Percentiles rank a stretch among this genome's conserved stretches.
Conservation (phyloP, 2,113 vertebrate genomes). For the Gobio gobio region DNA sequence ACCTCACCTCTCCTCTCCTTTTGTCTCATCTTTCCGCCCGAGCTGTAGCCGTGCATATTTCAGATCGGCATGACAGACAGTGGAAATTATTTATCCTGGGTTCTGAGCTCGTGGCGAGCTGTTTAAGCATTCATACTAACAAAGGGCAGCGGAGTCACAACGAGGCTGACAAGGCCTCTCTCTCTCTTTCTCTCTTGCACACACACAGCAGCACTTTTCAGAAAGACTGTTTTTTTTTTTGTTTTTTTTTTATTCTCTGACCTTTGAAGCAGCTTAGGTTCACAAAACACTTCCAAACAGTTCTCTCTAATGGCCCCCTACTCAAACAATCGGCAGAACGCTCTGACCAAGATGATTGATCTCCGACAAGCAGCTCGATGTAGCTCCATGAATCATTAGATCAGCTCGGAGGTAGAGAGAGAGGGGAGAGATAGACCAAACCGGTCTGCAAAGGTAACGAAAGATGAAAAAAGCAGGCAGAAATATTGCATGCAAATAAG, state of each 20-base stretch:
- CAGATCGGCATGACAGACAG: slow-evolving; percentile 77
- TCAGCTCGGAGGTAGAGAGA: slow-evolving; percentile 69
- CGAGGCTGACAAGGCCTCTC: slow-evolving; percentile 75
- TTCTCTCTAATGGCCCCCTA: slow-evolving; percentile 81
- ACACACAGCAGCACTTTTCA: slow-evolving; percentile 60
- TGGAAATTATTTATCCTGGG: slow-evolving; percentile 81
- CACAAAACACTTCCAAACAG: slow-evolving; percentile 82
- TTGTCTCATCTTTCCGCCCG: slow-evolving; percentile 60
- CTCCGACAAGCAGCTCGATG: slow-evolving; percentile 80
- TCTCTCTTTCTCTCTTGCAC: slow-evolving; percentile 8
- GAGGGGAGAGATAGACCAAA: slow-evolving; percentile 39
- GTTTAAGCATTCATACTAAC: slow-evolving; percentile 82
- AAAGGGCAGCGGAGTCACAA: slow-evolving; percentile 79
- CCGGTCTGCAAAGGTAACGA: slow-evolving; percentile 61
- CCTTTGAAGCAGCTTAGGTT: slow-evolving; percentile 82
- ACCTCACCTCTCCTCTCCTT: slow-evolving; percentile 56
- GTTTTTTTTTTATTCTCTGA: slow-evolving; percentile 68
- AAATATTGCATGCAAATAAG: slow-evolving; percentile 53
- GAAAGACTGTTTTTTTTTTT: slow-evolving; percentile 60
- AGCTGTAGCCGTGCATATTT: slow-evolving; percentile 72
- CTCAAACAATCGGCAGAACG: slow-evolving; percentile 81
- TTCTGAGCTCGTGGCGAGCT: slow-evolving; percentile 72
- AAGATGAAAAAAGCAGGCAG: slow-evolving; percentile 39
- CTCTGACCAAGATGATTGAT: slow-evolving; percentile 82
- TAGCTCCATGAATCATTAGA: slow-evolving; percentile 81